These are phyloP conservation scores for Metacarcinus magister DNA, from an alignment of 2,888 invertebrate genomes.

Conservation along the genomic window DNA sequence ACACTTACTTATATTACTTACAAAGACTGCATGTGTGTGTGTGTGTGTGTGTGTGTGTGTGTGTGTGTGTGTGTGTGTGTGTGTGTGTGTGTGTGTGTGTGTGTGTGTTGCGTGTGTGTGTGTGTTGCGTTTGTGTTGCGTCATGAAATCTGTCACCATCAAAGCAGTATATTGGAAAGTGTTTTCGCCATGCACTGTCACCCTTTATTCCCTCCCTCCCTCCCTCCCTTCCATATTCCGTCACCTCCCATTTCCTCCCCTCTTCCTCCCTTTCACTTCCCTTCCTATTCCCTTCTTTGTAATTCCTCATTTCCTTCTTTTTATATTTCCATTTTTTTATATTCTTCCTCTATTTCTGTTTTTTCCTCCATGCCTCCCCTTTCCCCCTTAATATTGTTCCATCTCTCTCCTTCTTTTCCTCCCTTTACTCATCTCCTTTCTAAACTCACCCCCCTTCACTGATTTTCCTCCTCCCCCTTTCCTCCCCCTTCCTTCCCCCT, in stretches of 20 bases:
- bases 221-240: background rate
- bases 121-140: background rate
- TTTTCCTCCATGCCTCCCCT: background rate
- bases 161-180: slow-evolving; percentile 10
- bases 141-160: background rate
- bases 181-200: background rate
- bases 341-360: background rate
- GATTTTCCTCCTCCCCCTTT: background rate
- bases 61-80: slow-evolving; percentile 62
- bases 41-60: background rate
- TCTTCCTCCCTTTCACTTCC: background rate
- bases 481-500: no score
- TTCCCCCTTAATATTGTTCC: background rate
- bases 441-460: background rate
- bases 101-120: slow-evolving; percentile 37
- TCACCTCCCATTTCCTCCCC: background rate
- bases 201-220: background rate
- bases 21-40: background rate
- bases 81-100: slow-evolving; percentile 56
- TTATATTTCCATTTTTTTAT: background rate
- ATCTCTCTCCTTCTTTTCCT: background rate
- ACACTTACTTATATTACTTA: background rate
- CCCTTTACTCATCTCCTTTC: background rate
- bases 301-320: no score
- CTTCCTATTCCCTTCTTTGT: no score